Base-by-base conservation (phyloP, 64 coral and sea anemone species). In the Montipora foliosa region DNA sequence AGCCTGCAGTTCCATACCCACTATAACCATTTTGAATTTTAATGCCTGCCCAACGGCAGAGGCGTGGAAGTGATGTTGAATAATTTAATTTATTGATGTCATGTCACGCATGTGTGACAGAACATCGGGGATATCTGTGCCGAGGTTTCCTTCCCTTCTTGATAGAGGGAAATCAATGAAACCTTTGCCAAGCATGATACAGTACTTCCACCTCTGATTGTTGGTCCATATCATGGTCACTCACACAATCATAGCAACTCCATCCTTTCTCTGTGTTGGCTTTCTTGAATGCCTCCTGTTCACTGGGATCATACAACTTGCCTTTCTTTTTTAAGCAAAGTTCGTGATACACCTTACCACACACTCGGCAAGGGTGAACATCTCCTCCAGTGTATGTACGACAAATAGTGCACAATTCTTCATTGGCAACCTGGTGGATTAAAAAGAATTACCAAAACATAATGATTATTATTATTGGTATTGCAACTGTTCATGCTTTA, bases 211-310 rank as follows among this genome's bases (percentile, higher is more conserved):
- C 29, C 29, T 37, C 29, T 37, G 29, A 37, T 37, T 37, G 29
- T 37, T 37, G 29, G 37, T 37, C 37, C 37, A 37, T 37, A 37
- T 37, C 37, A 37, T 37, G 37, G 37, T 37, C 37, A 37, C 96
- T 90, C 87, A 98, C 97, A 82, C 97, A 98, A 13, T 98, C 83
- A 88, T 92, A 83, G 47, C 97, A 98, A 74, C 97, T 98, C 97
- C 97, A 98, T 47, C 97, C 97, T 37, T 5, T 84, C 25, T 84
- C 89, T 8, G 52, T 83, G 67, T 77, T 84, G 73, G 97, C 97
- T 58, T 87, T 89, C 67, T 71, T 78, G 53, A 98, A 98, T 55
- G 90, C 88, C 9, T 94, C 89, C 48, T 88, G 17, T 21, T 95
- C 94, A 16, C 37, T 58, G 6, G 22, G 47, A 17, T 82, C 97